These are phyloP conservation scores for Loxodonta africana DNA, from an alignment of 2,113 vertebrate genomes.

Conservation along the genomic window DNA sequence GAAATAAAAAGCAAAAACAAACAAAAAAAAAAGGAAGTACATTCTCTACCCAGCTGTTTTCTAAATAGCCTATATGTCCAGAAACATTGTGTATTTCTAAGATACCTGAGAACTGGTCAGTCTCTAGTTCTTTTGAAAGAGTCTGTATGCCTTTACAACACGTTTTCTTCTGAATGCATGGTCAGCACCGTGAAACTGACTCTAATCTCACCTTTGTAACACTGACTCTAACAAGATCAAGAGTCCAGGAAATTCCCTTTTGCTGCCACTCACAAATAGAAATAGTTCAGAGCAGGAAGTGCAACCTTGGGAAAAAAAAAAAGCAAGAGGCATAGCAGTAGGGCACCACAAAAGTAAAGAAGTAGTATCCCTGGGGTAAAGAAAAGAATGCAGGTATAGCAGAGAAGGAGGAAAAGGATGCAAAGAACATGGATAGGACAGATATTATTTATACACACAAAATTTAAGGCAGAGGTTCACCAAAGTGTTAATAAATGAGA, in stretches of 20 bases:
- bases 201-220: conserved; percentile 73
- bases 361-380: not conserved
- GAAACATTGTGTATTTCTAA: not conserved
- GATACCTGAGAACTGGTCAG: not conserved
- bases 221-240: conserved; percentile 69
- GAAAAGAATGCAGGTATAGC: not conserved
- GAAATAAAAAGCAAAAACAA: not conserved
- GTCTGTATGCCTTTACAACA: conserved; percentile 10
- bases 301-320: conserved; percentile 31
- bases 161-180: conserved; percentile 41
- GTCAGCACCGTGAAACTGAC: conserved; percentile 67
- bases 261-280: conserved; percentile 68
- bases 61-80: not conserved
- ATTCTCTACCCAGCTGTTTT: not conserved
- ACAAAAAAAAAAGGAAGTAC: not conserved
- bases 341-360: not conserved
- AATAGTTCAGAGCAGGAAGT: conserved; percentile 46
- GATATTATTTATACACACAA: not conserved
- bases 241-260: conserved; percentile 51
- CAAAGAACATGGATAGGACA: not conserved
- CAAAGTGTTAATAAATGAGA: conserved; percentile 2
- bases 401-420: not conserved
- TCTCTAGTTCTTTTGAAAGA: conserved; percentile 39
- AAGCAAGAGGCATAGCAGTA: not conserved
- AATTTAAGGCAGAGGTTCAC: not conserved